A percentile compares a stretch with the other conserved stretches of the same genome.
Conservation (phyloP, 1,140 invertebrate species). For the Acyrthosiphon pisum region DNA sequence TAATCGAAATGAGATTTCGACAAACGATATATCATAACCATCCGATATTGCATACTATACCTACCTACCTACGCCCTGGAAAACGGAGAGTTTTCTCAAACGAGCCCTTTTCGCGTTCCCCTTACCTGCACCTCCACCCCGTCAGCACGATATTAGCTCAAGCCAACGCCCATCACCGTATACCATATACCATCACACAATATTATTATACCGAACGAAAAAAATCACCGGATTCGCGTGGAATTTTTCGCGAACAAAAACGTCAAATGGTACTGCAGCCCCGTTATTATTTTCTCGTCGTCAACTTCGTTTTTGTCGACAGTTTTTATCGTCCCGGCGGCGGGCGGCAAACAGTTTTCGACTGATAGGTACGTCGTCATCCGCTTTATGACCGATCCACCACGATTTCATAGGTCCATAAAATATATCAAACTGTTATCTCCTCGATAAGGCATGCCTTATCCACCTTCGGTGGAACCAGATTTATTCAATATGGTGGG, state of each 20-base stretch:
- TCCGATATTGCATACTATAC: not conserved
- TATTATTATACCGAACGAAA: not conserved
- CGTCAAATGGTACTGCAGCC: not conserved
- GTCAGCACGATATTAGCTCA: not conserved
- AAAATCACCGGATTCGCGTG: not conserved
- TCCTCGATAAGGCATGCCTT: too few species aligned
- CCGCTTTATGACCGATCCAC: not conserved
- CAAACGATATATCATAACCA: not conserved
- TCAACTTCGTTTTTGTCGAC: not conserved
- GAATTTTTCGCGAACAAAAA: not conserved
- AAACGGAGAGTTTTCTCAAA: not conserved
- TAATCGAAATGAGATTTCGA: slow-evolving; percentile 10
- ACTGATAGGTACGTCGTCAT: not conserved
- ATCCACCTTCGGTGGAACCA: too few species aligned
- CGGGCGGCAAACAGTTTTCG: not conserved
- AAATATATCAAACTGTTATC: not conserved
- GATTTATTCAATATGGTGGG: not conserved
- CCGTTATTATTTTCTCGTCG: not conserved
- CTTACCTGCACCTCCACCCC: not conserved
- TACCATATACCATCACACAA: not conserved
- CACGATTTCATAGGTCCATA: not conserved
- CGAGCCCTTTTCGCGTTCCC: not conserved
- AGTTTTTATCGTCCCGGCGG: not conserved
- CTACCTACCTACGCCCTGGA: not conserved
- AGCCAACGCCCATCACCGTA: not conserved